Base-by-base conservation (phyloP, 2,113 vertebrate species). In the Beaufortia kweichowensis region DNA sequence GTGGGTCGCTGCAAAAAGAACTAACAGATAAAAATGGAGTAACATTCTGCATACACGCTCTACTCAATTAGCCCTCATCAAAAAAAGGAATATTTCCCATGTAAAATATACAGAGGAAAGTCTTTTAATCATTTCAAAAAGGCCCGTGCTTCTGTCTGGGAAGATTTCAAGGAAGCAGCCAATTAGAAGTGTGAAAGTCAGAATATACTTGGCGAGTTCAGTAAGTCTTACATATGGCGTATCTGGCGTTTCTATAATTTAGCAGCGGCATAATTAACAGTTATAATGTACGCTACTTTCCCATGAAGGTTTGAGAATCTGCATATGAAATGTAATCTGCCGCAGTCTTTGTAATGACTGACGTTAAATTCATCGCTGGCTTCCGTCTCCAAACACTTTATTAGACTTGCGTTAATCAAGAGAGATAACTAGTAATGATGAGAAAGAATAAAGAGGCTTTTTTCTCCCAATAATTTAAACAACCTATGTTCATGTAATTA, bases 101-200 rank as follows among this genome's bases (percentile, higher is more conserved):
- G 83, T 79, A 79, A 78, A 78, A 79, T 81, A 81, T 75, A 79
- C 76, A 78, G 64, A 60, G 63, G 67, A 71, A 83, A 84, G 79
- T 77, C 81, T 81, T 87, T 82, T 83, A 85, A 83, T 85, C 83
- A 79, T 83, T 77, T 82, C 39, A 77, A 71, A 79, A 79, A 66
- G 64, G 82, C 77, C 72, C 23, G 33, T 64, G 76, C 79, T 68
- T 75, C 80, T 78, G 81, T 81, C 77, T 77, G 79, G 71, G 75
- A 81, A 55, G 74, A 81, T 83, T 79, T 85, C 81, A 82, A 83
- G 81, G 69, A 84, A 81, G 81, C 77, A 75, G 77, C 83, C 79
- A 84, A 85, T 87, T 85, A 86, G 81, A 81, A 84, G 86, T 85
- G 86, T 84, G 83, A 86, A 86, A 85, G 73, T 82, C 62, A 35